Evolutionary conservation across 2,888 invertebrate species (phyloP), one percentile per base, ranked within the genome.

Genomic region (Ophion costatus): DNA sequence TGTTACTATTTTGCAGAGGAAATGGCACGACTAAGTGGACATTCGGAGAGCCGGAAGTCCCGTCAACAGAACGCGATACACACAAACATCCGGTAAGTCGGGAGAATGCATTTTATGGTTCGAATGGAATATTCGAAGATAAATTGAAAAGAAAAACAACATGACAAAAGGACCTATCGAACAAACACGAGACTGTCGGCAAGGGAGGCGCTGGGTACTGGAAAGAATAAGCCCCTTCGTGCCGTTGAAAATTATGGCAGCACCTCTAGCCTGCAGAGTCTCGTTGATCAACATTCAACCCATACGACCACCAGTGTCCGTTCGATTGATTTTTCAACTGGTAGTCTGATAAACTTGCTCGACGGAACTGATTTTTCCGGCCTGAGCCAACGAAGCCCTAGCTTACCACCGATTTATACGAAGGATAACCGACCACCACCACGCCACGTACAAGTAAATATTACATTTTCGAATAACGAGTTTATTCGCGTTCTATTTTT

Each of bases 21-120:
- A 95, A 96, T 97, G 94, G 96, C 96, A 88, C 96, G 96, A 88
- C 95, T 97, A 90, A 96, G 96, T 90, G 95, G 96, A 91, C 97
- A 97, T 82, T 98, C 97, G 96, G 96, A 97, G 80, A 94, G 95
- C 71, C 95, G 95, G 33, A 94, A 80, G 38, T 17, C 38, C 22
- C 78, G 87, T 79, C 85, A 61, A 38, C 80, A 79, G 71, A 94
- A 85, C 92, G 93, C 80, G 91, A 84, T 83, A 82, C 91, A 89
- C 82, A 88, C 89, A 24, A 89, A 90, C 20, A 89, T 91, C 66
- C 90, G 92, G 92, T 92, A 86, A 90, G 89, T 88, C 38, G 38
- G 7, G 33, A 17, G 24, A 42, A 69, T 24, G 11, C 17, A 14
- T 6, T 22, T 17, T 9, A 9, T 14, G 14, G 45, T 38, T 14